Evolutionary conservation across 2,113 vertebrate genomes (phyloP), one percentile per base, ranked within the genome.

Genomic region (Oncorhynchus tshawytscha): DNA sequence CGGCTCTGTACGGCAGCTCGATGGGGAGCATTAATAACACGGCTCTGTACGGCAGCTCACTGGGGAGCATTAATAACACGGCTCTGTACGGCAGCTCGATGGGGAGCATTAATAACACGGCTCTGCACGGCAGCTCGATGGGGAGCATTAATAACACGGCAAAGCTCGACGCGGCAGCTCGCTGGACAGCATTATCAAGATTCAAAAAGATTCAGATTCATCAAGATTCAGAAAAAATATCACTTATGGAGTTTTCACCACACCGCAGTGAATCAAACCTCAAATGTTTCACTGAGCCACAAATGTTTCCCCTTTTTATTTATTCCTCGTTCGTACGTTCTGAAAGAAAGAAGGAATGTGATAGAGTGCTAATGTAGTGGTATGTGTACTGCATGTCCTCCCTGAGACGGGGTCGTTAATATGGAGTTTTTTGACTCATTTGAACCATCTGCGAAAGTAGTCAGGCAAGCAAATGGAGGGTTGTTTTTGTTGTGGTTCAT

Each of bases 1-100:
- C 83, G 85, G 86, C 80, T 86, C 86, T 88, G 80, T 7, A 2
- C 59, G 6, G n/a, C 85, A 86, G 86, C 79, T 86, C 85, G 88
- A 83, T 85, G 84, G 78, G 85, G 81, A 86, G 78, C 18, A 31
- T 82, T 81, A 88, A 88, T 84, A 75, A 49, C 77, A 83, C 81
- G 76, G 81, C 86, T 29, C 29, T 4, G 4, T 0, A 1, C 29
- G 29, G 29, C 4, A 29, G 29, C 29, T 31, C 31, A 1, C 5
- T 39, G 39, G 39, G 7, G 39, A 39, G 39, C 8, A 9, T 39
- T 39, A 39, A 8, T 39, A 39, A 39, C 34, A 8, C 7, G 1
- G 34, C 31, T 29, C 29, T 29, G 29, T 4, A 29, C 4, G 4
- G 29, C 29, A 29, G 29, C 29, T 5, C 31, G 1, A 5, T 31